phyloP scores from a whole-genome alignment of 37 sponge, comb jelly and placozoan species.

The Halisarca cf. caerulea region DNA sequence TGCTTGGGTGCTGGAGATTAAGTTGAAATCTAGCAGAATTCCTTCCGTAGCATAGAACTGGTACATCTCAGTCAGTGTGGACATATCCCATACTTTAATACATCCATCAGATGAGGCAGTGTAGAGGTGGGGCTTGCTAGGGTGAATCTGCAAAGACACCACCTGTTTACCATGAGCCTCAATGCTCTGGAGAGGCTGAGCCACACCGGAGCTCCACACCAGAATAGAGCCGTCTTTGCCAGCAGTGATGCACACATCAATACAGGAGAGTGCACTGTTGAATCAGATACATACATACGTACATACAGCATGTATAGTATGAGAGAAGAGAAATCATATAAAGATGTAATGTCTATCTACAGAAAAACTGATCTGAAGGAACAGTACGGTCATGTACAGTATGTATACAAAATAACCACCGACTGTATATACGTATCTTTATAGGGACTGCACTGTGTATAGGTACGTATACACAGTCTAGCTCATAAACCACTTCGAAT shows the following conservation, averaged over 20 bases:
- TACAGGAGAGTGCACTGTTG: neutral
- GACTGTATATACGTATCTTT: too few species aligned
- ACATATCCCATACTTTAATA: constrained; percentile 54
- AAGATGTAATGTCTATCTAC: too few species aligned
- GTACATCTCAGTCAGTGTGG: constrained; percentile 47
- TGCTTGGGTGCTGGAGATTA: neutral
- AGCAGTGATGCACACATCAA: constrained; percentile 47
- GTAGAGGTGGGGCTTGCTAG: constrained; percentile 32
- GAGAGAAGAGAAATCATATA: too few species aligned
- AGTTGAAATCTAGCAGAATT: neutral
- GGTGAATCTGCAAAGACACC: constrained; percentile 34
- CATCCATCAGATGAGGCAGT: constrained; percentile 67
- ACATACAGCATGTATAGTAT: too few species aligned
- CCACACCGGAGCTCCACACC: neutral
- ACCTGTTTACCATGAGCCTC: neutral
- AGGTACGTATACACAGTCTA: too few species aligned
- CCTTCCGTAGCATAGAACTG: neutral
- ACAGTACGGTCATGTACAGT: too few species aligned
- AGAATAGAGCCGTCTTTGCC: constrained; percentile 56
- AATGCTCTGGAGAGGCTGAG: neutral
- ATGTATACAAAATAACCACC: too few species aligned
- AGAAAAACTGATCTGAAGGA: too few species aligned
- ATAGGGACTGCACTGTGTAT: too few species aligned
- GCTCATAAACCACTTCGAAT: too few species aligned
- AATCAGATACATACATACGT: neutral